Evolutionary conservation across 2,797 vertebrate genomes (phyloP).

Genomic region (Sebastes taczanowskii): DNA sequence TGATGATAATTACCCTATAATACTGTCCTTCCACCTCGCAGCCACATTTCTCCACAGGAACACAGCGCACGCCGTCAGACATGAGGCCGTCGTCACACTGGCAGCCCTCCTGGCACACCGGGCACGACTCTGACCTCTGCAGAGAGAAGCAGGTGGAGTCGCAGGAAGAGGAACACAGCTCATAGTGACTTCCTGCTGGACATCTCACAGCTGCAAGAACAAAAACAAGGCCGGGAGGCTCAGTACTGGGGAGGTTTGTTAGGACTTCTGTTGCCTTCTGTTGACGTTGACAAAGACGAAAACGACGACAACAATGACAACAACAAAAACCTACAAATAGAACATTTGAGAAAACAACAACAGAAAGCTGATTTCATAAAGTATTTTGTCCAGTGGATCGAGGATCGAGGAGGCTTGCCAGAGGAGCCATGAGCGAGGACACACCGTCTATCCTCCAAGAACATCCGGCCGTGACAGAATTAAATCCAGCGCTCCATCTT

Average conservation of each 20-base stretch:
- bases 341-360: background rate
- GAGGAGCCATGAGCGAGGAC: too few relatives aligned
- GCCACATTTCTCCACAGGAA: conserved; percentile 44
- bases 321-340: background rate
- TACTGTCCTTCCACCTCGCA: conserved; percentile 29
- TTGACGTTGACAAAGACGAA: too few relatives aligned
- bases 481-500: too few relatives aligned
- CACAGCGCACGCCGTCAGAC: conserved; percentile 66
- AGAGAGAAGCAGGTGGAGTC: conserved; percentile 69
- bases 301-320: background rate
- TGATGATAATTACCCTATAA: conserved; percentile 13
- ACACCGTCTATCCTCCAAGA: too few relatives aligned
- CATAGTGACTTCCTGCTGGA: conserved; percentile 32
- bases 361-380: background rate
- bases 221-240: background rate
- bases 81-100: conserved; percentile 68
- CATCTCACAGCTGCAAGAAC: conserved; percentile 16
- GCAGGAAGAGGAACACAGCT: conserved; percentile 68
- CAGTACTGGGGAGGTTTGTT: background rate
- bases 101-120: conserved; percentile 74
- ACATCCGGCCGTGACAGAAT: too few relatives aligned
- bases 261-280: background rate
- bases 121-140: conserved; percentile 28
- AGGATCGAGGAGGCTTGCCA: too few relatives aligned
- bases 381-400: background rate